Base-by-base conservation (phyloP, 2,888 invertebrate species). In the Tetranychus truncatus region DNA sequence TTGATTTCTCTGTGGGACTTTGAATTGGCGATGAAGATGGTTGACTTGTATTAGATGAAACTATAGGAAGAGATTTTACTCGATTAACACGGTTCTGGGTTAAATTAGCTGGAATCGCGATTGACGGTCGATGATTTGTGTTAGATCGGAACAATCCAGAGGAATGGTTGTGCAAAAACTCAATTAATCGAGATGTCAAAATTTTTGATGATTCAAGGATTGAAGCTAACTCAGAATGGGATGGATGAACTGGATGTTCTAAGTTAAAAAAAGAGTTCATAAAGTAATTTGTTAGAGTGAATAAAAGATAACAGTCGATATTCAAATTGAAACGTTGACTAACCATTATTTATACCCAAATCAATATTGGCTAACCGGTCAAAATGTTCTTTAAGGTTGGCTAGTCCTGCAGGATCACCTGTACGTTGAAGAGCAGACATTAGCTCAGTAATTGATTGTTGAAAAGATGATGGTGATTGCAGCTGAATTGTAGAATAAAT, bases 391-490 rank as follows among this genome's bases (percentile, higher is more conserved):
- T 91, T 86, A 80, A 95, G 85, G 44, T 88, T 86, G 21, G 90
- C 87, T 77, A 95, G 83, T 81, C 91, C 89, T 66, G 89, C 89
- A 0, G 93, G 92, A 84, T 95, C 95, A 0, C 89, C 89, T 7
- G 91, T 92, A 78, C 94, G 86, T 82, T 95, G 94, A 77, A 95
- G 84, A 0, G 92, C 93, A 78, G 94, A 91, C 72, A 92, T 89
- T 78, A 95, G 83, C 83, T 95, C 95, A 81, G 92, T 92, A 0
- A 95, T 91, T 45, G 92, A 91, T 80, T 85, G 85, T 15, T 90
- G 89, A 84, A 95, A 95, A 1, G 92, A 91, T 81, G 92, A 91
- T 0, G 95, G 94, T 8, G 92, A 93, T 84, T 95, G 95, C 77
- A 95, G 84, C 85, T 95, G 67, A 11, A 74, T 74, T 55, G 67